Evolutionary conservation across 1,140 invertebrate genomes (phyloP), one percentile per base, ranked within the genome.

Genomic region (Phymorhynchus buccinoides): DNA sequence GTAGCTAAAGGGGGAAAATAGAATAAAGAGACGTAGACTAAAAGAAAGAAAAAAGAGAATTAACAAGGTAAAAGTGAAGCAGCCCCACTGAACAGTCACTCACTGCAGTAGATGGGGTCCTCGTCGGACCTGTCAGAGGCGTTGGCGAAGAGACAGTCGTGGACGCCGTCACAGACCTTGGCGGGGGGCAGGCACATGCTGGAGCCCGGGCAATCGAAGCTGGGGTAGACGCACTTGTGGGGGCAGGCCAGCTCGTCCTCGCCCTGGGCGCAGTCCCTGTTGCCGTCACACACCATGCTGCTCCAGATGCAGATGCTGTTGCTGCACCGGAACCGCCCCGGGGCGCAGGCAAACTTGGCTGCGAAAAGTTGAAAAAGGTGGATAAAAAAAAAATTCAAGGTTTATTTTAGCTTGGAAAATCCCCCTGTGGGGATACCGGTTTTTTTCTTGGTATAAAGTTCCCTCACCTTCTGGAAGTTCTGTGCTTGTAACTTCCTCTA

Each of bases 81-180:
- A 27, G 14, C 0, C n/a, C n/a, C n/a, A n/a, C n/a, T n/a, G n/a
- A n/a, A n/a, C n/a, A n/a, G 37, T 22, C 12, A 83, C 86, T 82
- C 75, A 87, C 86, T 52, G 62, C 86, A 87, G 32, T 75, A 75
- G 12, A 22, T 32, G 22, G 62, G 42, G 27, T 71, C 42, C 95
- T 98, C 97, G 94, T 98, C 97, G 88, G 96, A 97, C 95, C 96
- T 96, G 94, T 98, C 97, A 93, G 95, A 22, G 6, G 9, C 37
- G 16, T 83, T 68, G 41, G 56, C 66, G 22, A 66, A 66, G 39
- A 27, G 95, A 94, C 97, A 98, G 94, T 98, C 96, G 95, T 96
- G 96, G 93, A 95, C 95, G 94, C 96, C 96, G 95, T 98, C 96
- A 94, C 97, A 97, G 91, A 96, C 95, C 90, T 96, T 95, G 87